Percentiles rank a stretch among this genome's conserved stretches.
phyloP scores from a whole-genome alignment of 2,113 vertebrate species.

The Lepisosteus oculatus region DNA sequence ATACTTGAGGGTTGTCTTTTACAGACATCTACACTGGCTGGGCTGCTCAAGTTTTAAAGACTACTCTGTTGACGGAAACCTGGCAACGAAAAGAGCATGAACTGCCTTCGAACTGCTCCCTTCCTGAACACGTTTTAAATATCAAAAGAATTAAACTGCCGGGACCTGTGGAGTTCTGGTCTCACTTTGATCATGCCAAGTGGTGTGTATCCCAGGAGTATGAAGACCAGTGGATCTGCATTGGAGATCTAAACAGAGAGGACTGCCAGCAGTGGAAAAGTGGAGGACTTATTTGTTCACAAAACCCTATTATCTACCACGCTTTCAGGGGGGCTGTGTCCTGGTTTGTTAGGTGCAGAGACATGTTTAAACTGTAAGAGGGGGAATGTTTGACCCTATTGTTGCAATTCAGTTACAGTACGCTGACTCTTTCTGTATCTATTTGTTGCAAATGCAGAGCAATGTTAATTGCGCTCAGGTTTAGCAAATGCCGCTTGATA shows the following conservation, averaged over 20 bases:
- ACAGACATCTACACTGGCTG: slow-evolving; percentile 86
- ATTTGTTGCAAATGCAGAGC: too few relatives aligned
- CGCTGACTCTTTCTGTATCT: too few relatives aligned
- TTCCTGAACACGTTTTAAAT: slow-evolving; percentile 79
- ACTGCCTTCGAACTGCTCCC: slow-evolving; percentile 88
- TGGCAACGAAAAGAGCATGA: slow-evolving; percentile 70
- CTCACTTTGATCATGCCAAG: slow-evolving; percentile 84
- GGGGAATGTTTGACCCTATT: too few relatives aligned
- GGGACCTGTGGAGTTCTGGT: slow-evolving; percentile 58
- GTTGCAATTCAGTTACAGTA: too few relatives aligned
- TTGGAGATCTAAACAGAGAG: slow-evolving; percentile 86
- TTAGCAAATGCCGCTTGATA: too few relatives aligned
- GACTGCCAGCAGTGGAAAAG: slow-evolving; percentile 71
- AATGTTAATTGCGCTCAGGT: too few relatives aligned
- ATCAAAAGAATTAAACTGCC: slow-evolving; percentile 62
- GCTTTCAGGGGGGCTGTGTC: slow-evolving; percentile 70
- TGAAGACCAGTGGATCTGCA: slow-evolving; percentile 72
- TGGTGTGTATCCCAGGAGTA: slow-evolving; percentile 75
- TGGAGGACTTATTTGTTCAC: slow-evolving; percentile 81
- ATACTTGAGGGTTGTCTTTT: slow-evolving; percentile 20
- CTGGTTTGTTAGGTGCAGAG: slow-evolving; percentile 66
- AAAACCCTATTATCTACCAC: slow-evolving; percentile 69
- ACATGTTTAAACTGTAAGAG: not conserved
- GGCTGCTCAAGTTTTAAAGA: slow-evolving; percentile 78
- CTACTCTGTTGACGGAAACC: slow-evolving; percentile 78